Base-by-base conservation (phyloP, 2,888 invertebrate species). In the Troides oblongomaculatus region DNA sequence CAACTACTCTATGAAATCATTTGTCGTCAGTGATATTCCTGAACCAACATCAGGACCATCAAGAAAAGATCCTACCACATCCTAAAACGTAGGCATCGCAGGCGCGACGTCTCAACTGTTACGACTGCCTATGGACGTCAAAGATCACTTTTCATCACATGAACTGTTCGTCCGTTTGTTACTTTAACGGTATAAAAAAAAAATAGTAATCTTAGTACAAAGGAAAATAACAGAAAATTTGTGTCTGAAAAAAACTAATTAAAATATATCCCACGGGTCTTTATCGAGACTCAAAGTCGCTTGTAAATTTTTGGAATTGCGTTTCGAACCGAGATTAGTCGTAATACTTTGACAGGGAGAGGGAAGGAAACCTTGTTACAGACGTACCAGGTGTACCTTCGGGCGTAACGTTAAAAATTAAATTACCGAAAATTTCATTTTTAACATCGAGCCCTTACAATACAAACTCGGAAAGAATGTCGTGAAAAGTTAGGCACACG, bases 381-480 rank as follows among this genome's bases (percentile, higher is more conserved):
- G 70, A 60, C 65, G 69, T 62, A 66, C 56, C 66, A 64, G 66
- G 70, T 71, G 70, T 66, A 67, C 66, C 62, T 69, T 70, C 64
- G 43, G 75, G 72, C 74, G 69, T 67, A 66, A 72, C 73, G 74
- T 76, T 74, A 71, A 74, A 78, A 77, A 78, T 78, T 76, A 80
- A 77, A 81, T 78, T 75, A 75, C 70, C 72, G 73, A 78, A 73
- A 85, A 84, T 84, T 81, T 78, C 78, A 81, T 83, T 85, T 85
- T 81, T 84, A 79, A 81, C 80, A 80, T 75, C 75, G 73, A 79
- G 73, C 75, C 74, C 77, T 76, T 74, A 75, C 76, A 83, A 81
- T 79, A 83, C 79, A 84, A 86, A 86, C 83, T 83, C 79, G 73
- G 75, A 81, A 89, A 85, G 85, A 87, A 88, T 85, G 83, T 82